These are phyloP conservation scores for Vombatus ursinus DNA, from an alignment of 2,113 vertebrate genomes.

Conservation along the genomic window DNA sequence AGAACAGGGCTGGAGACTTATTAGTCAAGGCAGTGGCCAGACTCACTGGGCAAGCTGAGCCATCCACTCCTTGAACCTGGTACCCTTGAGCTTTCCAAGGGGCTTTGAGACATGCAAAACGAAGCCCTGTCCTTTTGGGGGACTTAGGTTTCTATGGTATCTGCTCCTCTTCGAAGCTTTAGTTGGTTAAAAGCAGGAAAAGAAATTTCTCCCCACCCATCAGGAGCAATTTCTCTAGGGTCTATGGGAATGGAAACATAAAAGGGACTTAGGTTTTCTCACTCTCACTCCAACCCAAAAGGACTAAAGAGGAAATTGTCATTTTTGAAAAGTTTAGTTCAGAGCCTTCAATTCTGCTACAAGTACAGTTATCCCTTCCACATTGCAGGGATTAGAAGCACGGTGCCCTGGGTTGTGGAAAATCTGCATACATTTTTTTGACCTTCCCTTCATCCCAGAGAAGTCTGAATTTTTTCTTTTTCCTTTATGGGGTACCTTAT, in stretches of 20 bases:
- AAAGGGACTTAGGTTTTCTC: neutral
- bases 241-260: neutral
- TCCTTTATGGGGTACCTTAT: neutral
- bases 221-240: neutral
- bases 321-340: neutral
- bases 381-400: neutral
- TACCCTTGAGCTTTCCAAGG: neutral
- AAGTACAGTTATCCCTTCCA: neutral
- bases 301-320: neutral
- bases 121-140: neutral
- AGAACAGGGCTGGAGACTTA: neutral
- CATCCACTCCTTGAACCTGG: neutral
- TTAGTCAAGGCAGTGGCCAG: neutral
- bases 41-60: neutral
- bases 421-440: neutral
- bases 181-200: neutral
- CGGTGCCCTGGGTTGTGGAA: neutral
- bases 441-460: neutral
- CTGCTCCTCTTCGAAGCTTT: neutral
- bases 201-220: neutral
- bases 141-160: neutral
- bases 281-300: neutral
- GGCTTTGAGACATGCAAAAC: neutral
- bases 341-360: neutral
- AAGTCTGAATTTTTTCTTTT: neutral